Evolutionary conservation across 2,113 vertebrate genomes (phyloP).

Genomic region (Gorilla gorilla): DNA sequence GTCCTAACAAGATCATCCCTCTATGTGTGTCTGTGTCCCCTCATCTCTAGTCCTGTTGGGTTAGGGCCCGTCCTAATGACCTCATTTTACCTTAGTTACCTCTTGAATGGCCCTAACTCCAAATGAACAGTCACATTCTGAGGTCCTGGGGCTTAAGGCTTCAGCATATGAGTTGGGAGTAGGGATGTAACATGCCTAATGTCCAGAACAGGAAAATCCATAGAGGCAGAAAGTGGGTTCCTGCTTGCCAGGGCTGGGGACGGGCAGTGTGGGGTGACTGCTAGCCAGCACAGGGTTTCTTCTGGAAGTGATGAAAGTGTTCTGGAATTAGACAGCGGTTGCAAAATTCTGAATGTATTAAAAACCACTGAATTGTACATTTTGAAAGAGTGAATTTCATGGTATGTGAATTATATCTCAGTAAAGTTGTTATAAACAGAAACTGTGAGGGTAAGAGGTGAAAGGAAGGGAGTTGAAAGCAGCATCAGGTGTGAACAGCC

Average conservation of each 20-base stretch:
- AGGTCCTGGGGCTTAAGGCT: not conserved
- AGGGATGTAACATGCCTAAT: not conserved
- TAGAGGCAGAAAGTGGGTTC: not conserved
- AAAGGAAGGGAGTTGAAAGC: not conserved
- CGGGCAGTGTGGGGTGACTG: not conserved
- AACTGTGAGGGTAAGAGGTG: not conserved
- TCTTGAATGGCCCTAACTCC: not conserved
- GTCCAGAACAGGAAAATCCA: not conserved
- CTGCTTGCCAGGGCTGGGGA: not conserved
- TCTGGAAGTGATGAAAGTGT: not conserved
- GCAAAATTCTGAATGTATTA: not conserved
- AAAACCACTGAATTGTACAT: not conserved
- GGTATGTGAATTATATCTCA: not conserved
- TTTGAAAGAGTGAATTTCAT: not conserved
- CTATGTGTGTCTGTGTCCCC: not conserved
- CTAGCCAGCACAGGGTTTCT: not conserved
- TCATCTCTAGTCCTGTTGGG: not conserved
- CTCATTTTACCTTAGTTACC: not conserved
- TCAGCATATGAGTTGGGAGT: not conserved
- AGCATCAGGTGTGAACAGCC: not conserved
- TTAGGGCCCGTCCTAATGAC: not conserved
- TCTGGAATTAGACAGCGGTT: too few relatives aligned
- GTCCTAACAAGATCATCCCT: fast-evolving
- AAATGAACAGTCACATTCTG: too few relatives aligned
- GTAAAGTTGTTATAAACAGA: not conserved